Evolutionary conservation across 2,888 invertebrate species (phyloP).

Genomic region (Drosophila limbata): DNA sequence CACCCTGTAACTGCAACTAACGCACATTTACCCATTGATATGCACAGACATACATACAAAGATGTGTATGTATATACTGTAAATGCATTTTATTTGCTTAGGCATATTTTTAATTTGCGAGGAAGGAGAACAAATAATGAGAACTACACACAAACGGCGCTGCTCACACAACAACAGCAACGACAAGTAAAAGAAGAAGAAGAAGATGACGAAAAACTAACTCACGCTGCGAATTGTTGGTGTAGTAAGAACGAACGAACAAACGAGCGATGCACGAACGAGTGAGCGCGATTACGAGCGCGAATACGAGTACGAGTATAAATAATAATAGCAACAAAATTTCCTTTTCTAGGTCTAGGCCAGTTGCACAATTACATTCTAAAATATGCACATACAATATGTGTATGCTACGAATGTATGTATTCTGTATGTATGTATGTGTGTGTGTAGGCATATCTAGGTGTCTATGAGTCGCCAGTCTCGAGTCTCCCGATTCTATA

Average conservation of each 20-base stretch:
- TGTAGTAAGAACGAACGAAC: conserved; percentile 11
- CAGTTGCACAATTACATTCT: conserved; percentile 84
- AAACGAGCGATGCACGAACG: conserved; percentile 42
- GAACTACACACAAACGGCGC: conserved; percentile 45
- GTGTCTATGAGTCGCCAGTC: conserved; percentile 43
- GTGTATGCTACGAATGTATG: conserved; percentile 25
- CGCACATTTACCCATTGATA: too few species aligned
- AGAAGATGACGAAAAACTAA: conserved; percentile 9
- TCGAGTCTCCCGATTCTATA: conserved; percentile 51
- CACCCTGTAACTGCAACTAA: too few species aligned
- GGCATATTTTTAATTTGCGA: conserved; percentile 80
- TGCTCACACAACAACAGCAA: conserved; percentile 27
- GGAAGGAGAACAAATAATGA: conserved; percentile 83
- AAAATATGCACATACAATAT: conserved; percentile 74
- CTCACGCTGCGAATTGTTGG: conserved; percentile 26
- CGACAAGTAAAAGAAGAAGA: conserved; percentile 6
- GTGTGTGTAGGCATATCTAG: conserved; percentile 4
- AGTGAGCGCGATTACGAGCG: conserved; percentile 40
- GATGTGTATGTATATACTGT: conserved; percentile 4
- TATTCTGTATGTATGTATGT: conserved; percentile 5
- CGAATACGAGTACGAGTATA: conserved; percentile 49
- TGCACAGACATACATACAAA: too few species aligned
- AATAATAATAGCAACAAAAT: conserved; percentile 83
- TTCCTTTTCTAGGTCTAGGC: conserved; percentile 86
- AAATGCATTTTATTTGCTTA: conserved; percentile 73